Evolutionary conservation across 1,140 invertebrate genomes (phyloP), one percentile per base, ranked within the genome.

Genomic region (Heliconius melpomene): DNA sequence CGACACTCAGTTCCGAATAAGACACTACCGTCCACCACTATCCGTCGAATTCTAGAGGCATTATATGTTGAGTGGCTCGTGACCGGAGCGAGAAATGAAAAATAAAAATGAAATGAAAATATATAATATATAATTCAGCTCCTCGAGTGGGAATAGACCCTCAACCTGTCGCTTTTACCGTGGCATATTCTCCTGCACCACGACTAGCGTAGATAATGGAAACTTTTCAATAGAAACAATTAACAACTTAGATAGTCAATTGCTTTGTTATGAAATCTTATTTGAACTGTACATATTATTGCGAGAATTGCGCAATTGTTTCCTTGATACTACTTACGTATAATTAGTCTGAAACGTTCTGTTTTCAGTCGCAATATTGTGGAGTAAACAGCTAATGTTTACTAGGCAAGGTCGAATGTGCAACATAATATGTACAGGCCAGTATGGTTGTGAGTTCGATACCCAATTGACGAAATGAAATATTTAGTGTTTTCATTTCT

Each of bases 311-410:
- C 60, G 60, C 60, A 66, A 66, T 26, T 66, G 60, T 16, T 66
- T 66, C 60, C 26, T 66, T 66, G 60, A 66, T 66, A 66, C 60
- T 29, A 66, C 60, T 66, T 66, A 66, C 29, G 60, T 66, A 7
- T 66, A 66, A 66, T 66, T 66, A 66, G 60, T 40, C 70, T 52
- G 71, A 50, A 50, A 72, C 52, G 40, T 18, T 78, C 70, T 79
- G 70, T 79, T 79, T 79, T 74, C 72, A 70, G 54, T 40, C 18
- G n/a, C 78, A 70, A 29, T 38, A 66, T 29, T 66, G 13, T 29
- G n/a, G 50, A 57, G 54, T 72, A 75, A 78, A 82, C 50, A 71
- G 29, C 75, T 40, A 32, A 8, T 79, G 72, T 82, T 82, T 82
- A 82, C 77, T 74, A 70, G 72, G n/a, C 71, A 36, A 74, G 52